Conservation (phyloP, 2,113 vertebrate species). For the Tetrao urogallus region DNA sequence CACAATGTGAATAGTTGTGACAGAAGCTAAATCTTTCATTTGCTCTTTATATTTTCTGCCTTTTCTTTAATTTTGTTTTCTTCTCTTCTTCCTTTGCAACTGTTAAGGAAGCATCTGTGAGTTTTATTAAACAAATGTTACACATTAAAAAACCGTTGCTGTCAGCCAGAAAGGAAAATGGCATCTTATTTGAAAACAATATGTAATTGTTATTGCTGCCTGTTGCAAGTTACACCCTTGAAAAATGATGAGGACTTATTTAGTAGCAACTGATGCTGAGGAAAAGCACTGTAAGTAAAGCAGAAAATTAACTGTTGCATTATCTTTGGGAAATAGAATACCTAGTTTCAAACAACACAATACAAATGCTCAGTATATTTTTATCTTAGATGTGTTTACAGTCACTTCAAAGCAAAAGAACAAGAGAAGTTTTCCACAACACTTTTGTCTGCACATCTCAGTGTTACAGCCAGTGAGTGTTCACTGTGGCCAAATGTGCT, state of each 20-base stretch:
- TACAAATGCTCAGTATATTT: neutral
- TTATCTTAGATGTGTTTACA: neutral
- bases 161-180: conserved; percentile 60
- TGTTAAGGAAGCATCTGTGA: conserved; percentile 57
- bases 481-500: neutral
- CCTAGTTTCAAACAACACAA: neutral
- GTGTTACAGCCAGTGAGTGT: neutral
- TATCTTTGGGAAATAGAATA: neutral
- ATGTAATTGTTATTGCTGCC: conserved; percentile 55
- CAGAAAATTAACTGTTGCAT: neutral
- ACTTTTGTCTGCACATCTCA: neutral
- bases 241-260: conserved; percentile 19
- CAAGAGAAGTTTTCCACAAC: neutral
- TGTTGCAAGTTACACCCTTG: conserved; percentile 47
- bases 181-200: conserved; percentile 55
- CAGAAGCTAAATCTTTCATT: neutral
- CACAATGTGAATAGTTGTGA: neutral
- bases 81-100: conserved; percentile 12
- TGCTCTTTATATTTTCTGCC: neutral
- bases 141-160: conserved; percentile 37
- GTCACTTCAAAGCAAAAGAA: neutral
- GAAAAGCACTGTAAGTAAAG: neutral
- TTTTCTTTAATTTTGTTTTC: conserved; percentile 24
- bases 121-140: conserved; percentile 57
- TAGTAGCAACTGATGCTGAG: conserved; percentile 13